A percentile compares a stretch with the other conserved stretches of the same genome.
These are phyloP conservation scores for Lithosia quadra DNA, from an alignment of 2,888 invertebrate genomes.

Conservation along the genomic window DNA sequence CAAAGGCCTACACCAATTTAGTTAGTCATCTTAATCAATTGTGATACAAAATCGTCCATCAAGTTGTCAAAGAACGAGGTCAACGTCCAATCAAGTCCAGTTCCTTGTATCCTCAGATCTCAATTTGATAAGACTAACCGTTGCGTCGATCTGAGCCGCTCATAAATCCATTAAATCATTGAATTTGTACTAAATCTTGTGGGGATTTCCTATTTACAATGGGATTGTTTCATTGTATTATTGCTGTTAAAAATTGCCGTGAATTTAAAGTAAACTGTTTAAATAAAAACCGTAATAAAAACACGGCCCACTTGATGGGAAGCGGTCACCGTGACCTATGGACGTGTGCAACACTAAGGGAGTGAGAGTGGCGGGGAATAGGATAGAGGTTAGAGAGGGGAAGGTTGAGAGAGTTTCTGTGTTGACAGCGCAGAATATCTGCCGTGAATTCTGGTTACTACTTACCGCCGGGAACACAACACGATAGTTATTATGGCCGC, in stretches of 20 bases:
- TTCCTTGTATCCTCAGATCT: slow-evolving; percentile 33
- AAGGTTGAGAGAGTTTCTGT: no score
- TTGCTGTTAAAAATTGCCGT: neutral
- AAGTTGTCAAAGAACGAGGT: slow-evolving; percentile 43
- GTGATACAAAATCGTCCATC: slow-evolving; percentile 9
- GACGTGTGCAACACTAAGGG: no score
- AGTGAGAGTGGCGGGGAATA: no score
- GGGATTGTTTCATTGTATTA: neutral
- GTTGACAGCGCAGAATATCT: no score
- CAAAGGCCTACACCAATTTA: neutral
- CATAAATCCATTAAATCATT: slow-evolving; percentile 43
- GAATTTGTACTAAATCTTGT: slow-evolving; percentile 40
- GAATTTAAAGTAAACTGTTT: no score
- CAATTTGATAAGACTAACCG: slow-evolving; percentile 41
- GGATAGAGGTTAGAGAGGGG: no score
- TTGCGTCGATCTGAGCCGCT: slow-evolving; percentile 27
- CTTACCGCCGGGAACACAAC: no score
- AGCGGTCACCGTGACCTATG: no score
- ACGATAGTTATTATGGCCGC: no score
- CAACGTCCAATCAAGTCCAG: slow-evolving; percentile 50
- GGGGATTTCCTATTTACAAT: slow-evolving; percentile 7
- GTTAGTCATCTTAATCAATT: slow-evolving; percentile 17
- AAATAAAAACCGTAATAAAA: no score
- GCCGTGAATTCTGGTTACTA: no score
- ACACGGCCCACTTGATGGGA: no score